Evolutionary conservation across 2,888 invertebrate genomes (phyloP).

Genomic region (Cheilosia variabilis): DNA sequence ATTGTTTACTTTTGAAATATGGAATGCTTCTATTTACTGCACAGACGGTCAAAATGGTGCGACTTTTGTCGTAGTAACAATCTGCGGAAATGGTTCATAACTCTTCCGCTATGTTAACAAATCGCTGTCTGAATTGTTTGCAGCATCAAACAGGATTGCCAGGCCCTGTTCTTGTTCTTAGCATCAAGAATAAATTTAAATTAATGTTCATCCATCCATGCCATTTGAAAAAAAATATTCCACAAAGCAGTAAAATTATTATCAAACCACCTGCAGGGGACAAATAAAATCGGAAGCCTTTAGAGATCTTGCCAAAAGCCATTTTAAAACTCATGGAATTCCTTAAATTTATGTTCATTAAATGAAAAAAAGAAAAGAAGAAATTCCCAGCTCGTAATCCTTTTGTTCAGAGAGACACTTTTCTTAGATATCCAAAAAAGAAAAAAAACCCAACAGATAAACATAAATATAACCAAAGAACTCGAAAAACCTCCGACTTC

Average conservation of each 20-base stretch:
- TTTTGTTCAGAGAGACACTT: slow-evolving; percentile 25
- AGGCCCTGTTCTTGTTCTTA: no score
- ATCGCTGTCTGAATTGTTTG: no score
- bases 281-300: slow-evolving; percentile 31
- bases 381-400: slow-evolving; percentile 15
- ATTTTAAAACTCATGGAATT: slow-evolving; percentile 40
- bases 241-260: slow-evolving; percentile 8
- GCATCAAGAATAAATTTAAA: no score
- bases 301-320: slow-evolving; percentile 46
- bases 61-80: no score
- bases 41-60: no score
- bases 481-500: slow-evolving; percentile 10
- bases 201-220: no score
- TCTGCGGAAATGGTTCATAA: no score
- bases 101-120: no score
- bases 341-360: slow-evolving; percentile 35
- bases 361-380: slow-evolving; percentile 4
- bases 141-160: no score
- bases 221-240: background rate
- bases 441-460: background rate
- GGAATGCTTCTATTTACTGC: no score
- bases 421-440: no score
- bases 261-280: slow-evolving; percentile 2
- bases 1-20: no score
- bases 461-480: slow-evolving; percentile 4